These are phyloP conservation scores for Mystacornis crossleyi DNA, from an alignment of 2,113 vertebrate species.

Conservation along the genomic window DNA sequence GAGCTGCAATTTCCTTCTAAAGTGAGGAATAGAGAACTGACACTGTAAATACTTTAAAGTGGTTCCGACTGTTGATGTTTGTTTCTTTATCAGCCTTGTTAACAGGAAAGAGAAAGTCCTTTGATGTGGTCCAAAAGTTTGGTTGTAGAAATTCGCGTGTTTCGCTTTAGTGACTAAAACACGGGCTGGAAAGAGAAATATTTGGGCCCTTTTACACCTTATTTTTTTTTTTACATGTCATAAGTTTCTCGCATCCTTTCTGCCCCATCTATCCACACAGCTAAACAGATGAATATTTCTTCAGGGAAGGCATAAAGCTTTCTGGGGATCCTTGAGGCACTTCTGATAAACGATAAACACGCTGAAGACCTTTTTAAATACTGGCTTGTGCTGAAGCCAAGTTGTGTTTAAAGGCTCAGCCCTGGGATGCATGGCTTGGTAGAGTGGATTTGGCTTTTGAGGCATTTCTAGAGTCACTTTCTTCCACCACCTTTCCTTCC, in stretches of 20 bases:
- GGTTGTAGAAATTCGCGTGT: rapidly evolving
- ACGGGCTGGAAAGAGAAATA: background rate
- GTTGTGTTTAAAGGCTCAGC: background rate
- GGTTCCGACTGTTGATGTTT: background rate
- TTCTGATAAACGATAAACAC: background rate
- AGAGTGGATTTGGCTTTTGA: background rate
- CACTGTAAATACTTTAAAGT: background rate
- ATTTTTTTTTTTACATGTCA: background rate
- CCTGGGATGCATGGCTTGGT: background rate
- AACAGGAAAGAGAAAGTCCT: background rate
- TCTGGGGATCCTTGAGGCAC: background rate
- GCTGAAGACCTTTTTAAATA: background rate
- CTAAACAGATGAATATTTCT: background rate
- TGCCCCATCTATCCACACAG: background rate
- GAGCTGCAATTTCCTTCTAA: background rate
- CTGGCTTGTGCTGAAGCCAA: background rate
- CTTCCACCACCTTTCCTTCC: background rate
- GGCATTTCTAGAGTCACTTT: background rate
- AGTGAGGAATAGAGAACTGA: background rate
- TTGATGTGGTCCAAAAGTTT: background rate
- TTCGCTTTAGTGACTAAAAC: background rate
- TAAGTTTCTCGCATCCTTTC: background rate
- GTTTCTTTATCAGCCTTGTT: background rate
- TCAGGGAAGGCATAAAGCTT: background rate
- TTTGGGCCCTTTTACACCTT: background rate